These are phyloP conservation scores for Lasioglossum lativentre DNA, from an alignment of 2,888 invertebrate genomes.

Conservation along the genomic window DNA sequence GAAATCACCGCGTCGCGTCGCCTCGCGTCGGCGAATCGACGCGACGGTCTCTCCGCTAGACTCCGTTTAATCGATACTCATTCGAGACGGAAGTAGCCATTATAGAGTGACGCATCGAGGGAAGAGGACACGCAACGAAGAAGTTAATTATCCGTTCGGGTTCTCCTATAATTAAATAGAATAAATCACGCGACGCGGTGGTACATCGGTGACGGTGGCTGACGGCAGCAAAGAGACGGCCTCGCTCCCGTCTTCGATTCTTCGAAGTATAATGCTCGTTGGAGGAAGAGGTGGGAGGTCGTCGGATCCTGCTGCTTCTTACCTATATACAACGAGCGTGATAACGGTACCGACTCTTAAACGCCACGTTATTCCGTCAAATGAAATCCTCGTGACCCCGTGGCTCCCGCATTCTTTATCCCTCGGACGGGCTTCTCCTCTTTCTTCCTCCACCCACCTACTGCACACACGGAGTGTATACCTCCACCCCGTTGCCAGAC, in stretches of 20 bases:
- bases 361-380: slow-evolving; percentile 83
- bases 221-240: slow-evolving; percentile 29
- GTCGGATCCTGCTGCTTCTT: slow-evolving; percentile 70
- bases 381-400: slow-evolving; percentile 83
- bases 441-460: slow-evolving; percentile 44
- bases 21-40: too few relatives aligned
- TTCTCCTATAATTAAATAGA: slow-evolving; percentile 37
- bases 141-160: slow-evolving; percentile 36
- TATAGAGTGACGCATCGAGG: background rate
- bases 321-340: slow-evolving; percentile 73
- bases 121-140: slow-evolving; percentile 14
- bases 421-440: slow-evolving; percentile 61
- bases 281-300: slow-evolving; percentile 65
- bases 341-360: slow-evolving; percentile 84
- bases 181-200: slow-evolving; percentile 43
- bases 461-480: background rate
- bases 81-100: background rate
- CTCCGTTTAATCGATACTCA: background rate
- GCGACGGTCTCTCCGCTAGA: background rate
- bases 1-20: slow-evolving; percentile 19
- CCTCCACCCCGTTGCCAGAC: slow-evolving; percentile 31
- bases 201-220: slow-evolving; percentile 13
- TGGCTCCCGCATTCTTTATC: slow-evolving; percentile 75
- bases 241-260: slow-evolving; percentile 63
- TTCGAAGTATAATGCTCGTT: slow-evolving; percentile 69